Base-by-base conservation (phyloP, 2,888 invertebrate species). In the Leucophenga maculata region DNA sequence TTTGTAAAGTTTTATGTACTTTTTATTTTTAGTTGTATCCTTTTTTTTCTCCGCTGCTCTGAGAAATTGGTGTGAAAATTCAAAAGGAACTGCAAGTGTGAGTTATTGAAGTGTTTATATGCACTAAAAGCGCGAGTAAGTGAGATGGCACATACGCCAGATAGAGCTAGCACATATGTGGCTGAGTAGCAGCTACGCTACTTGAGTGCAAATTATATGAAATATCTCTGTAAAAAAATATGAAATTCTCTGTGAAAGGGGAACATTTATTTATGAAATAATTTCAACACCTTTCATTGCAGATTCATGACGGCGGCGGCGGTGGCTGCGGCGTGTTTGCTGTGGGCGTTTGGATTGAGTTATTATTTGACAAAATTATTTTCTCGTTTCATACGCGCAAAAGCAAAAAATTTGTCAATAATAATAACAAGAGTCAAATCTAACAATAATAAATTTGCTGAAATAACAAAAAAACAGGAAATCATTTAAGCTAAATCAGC, bases 11-110 rank as follows among this genome's bases (percentile, higher is more conserved):
- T 26, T 26, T 26, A 3, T 26, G 26, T 26, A 26, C 26, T 54
- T 65, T 59, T 50, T 4, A 44, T 32, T 55, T n/a, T 65, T 65
- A 62, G 44, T 68, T 68, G 57, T 57, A 69, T 69, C 26, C 60
- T 64, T 59, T 31, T 78, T 74, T 59, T 59, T 72, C 65, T 66
- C 65, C 76, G 75, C 77, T 79, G 76, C 77, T 78, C 82, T 85
- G 86, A 85, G 79, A 86, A 85, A 85, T 86, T 85, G 85, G 79
- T 86, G 85, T 79, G 86, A 86, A 85, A 86, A 85, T 86, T 80
- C 80, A 80, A 82, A 86, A 86, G 78, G 85, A 85, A 84, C 72
- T 83, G 78, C 85, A 72, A 82, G 75, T 79, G 85, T 75, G 74
- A 72, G 75, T 75, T 75, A 75, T 64, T 64, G 62, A 48, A 64